A percentile compares a stretch with the other conserved stretches of the same genome.
These are phyloP conservation scores for Euthynnus affinis DNA, from an alignment of 2,797 vertebrate species.

Conservation along the genomic window DNA sequence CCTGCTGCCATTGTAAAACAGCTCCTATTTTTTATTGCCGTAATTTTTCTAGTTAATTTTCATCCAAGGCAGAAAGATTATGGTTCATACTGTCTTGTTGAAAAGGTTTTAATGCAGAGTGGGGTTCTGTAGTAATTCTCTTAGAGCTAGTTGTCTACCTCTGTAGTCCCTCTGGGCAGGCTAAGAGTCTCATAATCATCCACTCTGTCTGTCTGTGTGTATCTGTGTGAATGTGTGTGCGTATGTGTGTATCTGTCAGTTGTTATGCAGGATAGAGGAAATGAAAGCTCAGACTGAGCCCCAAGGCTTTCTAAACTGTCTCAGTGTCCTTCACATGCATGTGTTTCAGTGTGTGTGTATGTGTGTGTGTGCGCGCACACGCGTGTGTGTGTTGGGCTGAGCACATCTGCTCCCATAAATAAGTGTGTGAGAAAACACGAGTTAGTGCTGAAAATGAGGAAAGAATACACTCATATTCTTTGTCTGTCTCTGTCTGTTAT, in stretches of 20 bases:
- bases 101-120: conserved; percentile 24
- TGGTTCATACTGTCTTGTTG: conserved; percentile 3
- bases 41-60: not conserved
- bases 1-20: not conserved
- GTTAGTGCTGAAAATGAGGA: conserved; percentile 7
- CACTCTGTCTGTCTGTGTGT: conserved; percentile 33
- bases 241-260: conserved; percentile 56
- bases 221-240: conserved; percentile 32
- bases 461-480: conserved; percentile 4
- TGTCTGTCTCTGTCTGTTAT: conserved; percentile 3
- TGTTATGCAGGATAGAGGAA: conserved; percentile 82
- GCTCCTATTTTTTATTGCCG: conserved; percentile 7
- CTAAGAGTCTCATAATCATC: conserved; percentile 66
- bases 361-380: conserved; percentile 26
- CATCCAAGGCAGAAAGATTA: conserved; percentile 3
- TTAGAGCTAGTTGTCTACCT: conserved; percentile 52
- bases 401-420: conserved; percentile 52
- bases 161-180: conserved; percentile 57
- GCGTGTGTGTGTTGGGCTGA: conserved; percentile 8
- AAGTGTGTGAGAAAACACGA: conserved; percentile 54
- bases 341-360: conserved; percentile 29
- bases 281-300: conserved; percentile 84
- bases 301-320: conserved; percentile 73
- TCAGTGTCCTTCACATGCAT: conserved; percentile 62
- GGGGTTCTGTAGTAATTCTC: conserved; percentile 40